Base-by-base conservation (phyloP, 1,140 invertebrate species). In the Planococcus citri region DNA sequence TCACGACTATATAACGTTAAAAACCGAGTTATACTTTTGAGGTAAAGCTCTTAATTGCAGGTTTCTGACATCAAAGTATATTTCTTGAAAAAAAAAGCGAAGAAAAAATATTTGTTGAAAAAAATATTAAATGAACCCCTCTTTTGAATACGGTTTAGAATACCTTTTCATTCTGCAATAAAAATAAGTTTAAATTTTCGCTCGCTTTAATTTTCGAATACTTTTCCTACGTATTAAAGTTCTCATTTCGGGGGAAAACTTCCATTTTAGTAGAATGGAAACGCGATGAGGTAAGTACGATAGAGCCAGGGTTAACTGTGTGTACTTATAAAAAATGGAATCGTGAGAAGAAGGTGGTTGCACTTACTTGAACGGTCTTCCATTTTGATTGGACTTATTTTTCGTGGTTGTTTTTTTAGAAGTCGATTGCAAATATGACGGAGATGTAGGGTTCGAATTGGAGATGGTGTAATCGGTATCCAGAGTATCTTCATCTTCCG, bases 331-430 rank as follows among this genome's bases (percentile, higher is more conserved):
- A 67, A 61, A 27, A 71, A 57, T 25, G 12, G 29, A 64, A 61
- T 51, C 37, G 37, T 20, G 27, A 33, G 38, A 70, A 17, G 61
- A 64, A 25, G 60, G 60, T 64, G 25, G 60, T 25, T 64, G 10
- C 41, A 64, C 60, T 64, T 64, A 64, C 60, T 64, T 64, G 17
- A 64, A 64, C 60, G 60, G 60, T 64, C 60, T 64, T 24, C 25
- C 25, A 64, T 64, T 64, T 64, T 64, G 60, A 64, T 64, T 64
- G 25, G 60, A 64, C 25, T 64, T 64, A 51, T 51, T 51, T 64
- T 64, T 70, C 12, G 69, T 72, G 14, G 71, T 33, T n/a, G 25
- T 20, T 70, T 72, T 70, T 21, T 69, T 25, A 1, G 71, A 69
- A 12, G 68, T 41, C 20, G 57, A 58, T 24, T 71, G 68, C n/a